Conservation (phyloP, 2,888 invertebrate species). For the Hermaeophaga mercurialis region DNA sequence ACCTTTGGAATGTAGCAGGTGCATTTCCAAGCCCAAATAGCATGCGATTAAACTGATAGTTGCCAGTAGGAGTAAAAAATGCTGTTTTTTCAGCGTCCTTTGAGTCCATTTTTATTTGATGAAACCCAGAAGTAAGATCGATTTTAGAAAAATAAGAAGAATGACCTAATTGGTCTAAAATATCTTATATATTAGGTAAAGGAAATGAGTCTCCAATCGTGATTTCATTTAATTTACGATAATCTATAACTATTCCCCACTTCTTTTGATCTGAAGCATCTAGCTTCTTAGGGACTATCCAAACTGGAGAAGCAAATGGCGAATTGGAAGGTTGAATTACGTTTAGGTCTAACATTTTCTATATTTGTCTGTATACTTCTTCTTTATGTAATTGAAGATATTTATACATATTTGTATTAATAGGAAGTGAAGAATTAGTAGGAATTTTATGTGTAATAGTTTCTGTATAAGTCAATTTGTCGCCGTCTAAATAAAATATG, state of each 20-base stretch:
- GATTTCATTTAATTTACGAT: conserved; percentile 16
- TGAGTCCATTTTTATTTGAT: conserved; percentile 10
- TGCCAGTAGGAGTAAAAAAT: conserved; percentile 12
- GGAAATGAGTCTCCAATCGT: conserved; percentile 7
- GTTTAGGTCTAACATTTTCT: conserved; percentile 23
- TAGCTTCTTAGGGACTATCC: conserved; percentile 15
- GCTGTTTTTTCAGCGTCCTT: conserved; percentile 15
- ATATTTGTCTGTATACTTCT: conserved; percentile 20
- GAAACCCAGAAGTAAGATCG: conserved; percentile 18
- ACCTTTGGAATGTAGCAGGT: conserved; percentile 40
- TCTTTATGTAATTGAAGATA: conserved; percentile 20
- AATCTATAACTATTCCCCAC: conserved; percentile 6
- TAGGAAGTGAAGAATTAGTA: neutral
- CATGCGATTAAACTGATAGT: conserved; percentile 32
- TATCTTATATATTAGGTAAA: conserved; percentile 11
- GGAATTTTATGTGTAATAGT: conserved; percentile 1
- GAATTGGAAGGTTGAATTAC: conserved; percentile 20
- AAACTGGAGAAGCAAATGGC: conserved; percentile 20
- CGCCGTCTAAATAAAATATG: conserved; percentile 10
- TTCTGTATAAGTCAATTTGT: conserved; percentile 13
- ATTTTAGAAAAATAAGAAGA: conserved; percentile 15
- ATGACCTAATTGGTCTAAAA: conserved; percentile 14
- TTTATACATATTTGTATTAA: conserved; percentile 8
- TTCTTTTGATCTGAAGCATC: conserved; percentile 12
- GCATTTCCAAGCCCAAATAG: conserved; percentile 51